Base-by-base conservation (phyloP, 2,113 vertebrate species). In the Siniperca chuatsi region DNA sequence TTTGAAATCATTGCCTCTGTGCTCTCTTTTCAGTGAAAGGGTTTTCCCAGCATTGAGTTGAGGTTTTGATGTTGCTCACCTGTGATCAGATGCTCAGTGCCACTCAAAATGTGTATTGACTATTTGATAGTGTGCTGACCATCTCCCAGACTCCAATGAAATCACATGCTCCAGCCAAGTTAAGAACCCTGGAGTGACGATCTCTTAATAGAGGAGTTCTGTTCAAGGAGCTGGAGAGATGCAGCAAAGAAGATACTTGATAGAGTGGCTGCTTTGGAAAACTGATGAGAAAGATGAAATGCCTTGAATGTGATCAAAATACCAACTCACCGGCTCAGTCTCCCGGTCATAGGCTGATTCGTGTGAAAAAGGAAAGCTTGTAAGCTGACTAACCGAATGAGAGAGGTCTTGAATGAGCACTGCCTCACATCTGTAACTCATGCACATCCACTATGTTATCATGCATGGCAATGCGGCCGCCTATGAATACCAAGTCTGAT, bases 171-270 rank as follows among this genome's bases (percentile, higher is more conserved):
- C 90, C 67, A 85, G 76, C 74, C 82, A 81, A 84, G 89, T 92
- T 90, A 89, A 94, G 87, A 89, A 88, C 81, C 87, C 81, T 78
- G 68, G 68, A 90, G 85, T 83, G 90, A 79, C 40, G 50, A 82
- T 88, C 72, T 90, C 92, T 86, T 91, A 92, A 92, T 92, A 77
- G 85, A 88, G 76, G 87, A 90, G 83, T 86, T 76, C 78, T 91
- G 82, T 78, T 91, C 66, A 86, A 91, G 89, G 89, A 86, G 86
- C 78, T 77, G 64, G 40, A 89, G 87, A 90, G 79, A 90, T 81
- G 86, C 75, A 73, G 84, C 84, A 9, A 61, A 90, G 79, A 76
- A 89, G 79, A 89, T 82, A 82, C 87, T 90, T 76, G 82, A 88
- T 88, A 55, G 83, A 84, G 87, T 73, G 65, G 77, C 83, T 87